These are phyloP conservation scores for Carlito syrichta DNA, from an alignment of 2,113 vertebrate species.

Conservation along the genomic window DNA sequence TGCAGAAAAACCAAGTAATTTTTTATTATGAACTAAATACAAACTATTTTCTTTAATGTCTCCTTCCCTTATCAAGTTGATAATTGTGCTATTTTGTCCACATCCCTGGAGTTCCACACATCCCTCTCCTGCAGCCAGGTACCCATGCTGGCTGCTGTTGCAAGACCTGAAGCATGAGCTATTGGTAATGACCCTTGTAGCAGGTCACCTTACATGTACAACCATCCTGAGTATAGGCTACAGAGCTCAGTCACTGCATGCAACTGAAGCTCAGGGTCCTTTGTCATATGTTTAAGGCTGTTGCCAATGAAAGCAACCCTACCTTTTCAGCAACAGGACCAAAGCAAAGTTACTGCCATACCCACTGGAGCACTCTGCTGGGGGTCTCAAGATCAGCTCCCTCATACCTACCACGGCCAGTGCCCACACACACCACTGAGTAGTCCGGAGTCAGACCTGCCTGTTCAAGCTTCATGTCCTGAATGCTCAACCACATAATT, in stretches of 20 bases:
- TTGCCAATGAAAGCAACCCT: not conserved
- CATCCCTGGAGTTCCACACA: not conserved
- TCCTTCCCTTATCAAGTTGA: not conserved
- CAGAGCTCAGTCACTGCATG: not conserved
- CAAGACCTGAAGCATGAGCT: not conserved
- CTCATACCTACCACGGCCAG: not conserved
- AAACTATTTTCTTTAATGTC: not conserved
- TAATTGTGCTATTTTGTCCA: not conserved
- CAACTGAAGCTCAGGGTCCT: not conserved
- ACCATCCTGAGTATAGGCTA: not conserved
- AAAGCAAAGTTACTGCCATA: not conserved
- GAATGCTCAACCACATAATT: not conserved
- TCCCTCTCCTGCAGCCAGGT: not conserved
- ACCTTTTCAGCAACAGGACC: not conserved
- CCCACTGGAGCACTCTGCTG: not conserved
- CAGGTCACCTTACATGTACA: not conserved
- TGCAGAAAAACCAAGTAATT: accelerated
- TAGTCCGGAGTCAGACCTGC: not conserved
- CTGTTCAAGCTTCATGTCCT: not conserved
- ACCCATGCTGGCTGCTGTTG: not conserved
- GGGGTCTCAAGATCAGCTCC: no score
- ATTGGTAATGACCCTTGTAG: not conserved
- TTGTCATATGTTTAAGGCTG: not conserved
- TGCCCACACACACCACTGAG: not conserved
- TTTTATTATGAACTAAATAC: not conserved